A percentile compares a stretch with the other conserved stretches of the same genome.
These are phyloP conservation scores for Haliaeetus leucogaster DNA, from an alignment of 2,113 vertebrate species.

Conservation along the genomic window DNA sequence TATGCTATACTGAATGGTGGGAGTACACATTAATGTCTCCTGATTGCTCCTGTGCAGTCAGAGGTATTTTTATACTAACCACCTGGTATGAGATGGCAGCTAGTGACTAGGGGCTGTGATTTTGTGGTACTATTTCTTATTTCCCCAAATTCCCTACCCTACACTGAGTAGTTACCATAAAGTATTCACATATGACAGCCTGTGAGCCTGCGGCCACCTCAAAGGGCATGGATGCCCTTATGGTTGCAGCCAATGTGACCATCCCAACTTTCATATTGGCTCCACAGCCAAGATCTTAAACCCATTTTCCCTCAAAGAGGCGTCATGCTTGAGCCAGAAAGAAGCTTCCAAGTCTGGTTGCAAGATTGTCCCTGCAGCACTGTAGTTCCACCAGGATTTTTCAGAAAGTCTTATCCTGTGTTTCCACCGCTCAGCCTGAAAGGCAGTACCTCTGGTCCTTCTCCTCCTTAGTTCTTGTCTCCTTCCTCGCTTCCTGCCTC, in stretches of 20 bases:
- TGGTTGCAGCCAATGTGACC: neutral
- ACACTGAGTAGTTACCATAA: neutral
- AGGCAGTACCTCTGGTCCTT: neutral
- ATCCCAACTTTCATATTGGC: neutral
- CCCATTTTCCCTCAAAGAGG: neutral
- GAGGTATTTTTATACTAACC: neutral
- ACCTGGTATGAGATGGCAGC: neutral
- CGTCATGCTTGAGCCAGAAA: neutral
- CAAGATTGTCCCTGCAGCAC: neutral
- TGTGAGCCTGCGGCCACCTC: accelerated
- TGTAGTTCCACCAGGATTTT: neutral
- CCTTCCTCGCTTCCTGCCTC: neutral
- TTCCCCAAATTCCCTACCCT: neutral
- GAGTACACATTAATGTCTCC: neutral
- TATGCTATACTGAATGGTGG: neutral
- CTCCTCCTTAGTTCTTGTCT: neutral
- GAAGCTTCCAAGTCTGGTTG: neutral
- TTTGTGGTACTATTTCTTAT: neutral
- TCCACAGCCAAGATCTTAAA: neutral
- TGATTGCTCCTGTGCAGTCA: neutral
- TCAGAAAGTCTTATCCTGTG: neutral
- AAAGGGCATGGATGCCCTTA: neutral
- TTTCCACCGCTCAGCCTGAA: neutral
- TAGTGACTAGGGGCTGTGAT: neutral
- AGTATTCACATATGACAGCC: neutral